Evolutionary conservation across 2,888 invertebrate species (phyloP).

Genomic region (Agrotis clavis): DNA sequence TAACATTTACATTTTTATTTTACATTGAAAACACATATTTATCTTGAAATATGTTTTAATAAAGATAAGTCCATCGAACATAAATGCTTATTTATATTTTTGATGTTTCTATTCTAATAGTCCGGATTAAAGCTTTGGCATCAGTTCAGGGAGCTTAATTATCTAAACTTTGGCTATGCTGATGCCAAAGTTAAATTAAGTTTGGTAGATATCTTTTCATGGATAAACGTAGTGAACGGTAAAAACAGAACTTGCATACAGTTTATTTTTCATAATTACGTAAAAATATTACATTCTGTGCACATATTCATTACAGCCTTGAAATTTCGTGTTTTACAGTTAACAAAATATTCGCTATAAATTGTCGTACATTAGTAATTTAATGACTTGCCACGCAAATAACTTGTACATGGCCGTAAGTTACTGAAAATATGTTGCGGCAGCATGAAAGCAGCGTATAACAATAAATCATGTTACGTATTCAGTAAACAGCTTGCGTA

Average conservation of each 20-base stretch:
- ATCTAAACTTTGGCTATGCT: constrained; percentile 17
- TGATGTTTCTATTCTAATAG: background rate
- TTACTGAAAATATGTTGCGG: constrained; percentile 56
- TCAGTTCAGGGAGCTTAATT: constrained; percentile 8
- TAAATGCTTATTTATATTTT: background rate
- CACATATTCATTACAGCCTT: constrained; percentile 38
- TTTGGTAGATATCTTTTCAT: constrained; percentile 24
- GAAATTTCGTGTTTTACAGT: constrained; percentile 38
- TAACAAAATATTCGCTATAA: constrained; percentile 43
- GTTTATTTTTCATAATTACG: constrained; percentile 31
- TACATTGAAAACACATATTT: constrained; percentile 14
- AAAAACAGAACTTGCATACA: constrained; percentile 13
- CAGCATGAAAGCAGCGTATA: constrained; percentile 54
- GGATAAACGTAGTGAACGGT: constrained; percentile 14
- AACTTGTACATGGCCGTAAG: constrained; percentile 45
- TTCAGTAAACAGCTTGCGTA: constrained; percentile 50
- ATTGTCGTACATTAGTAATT: constrained; percentile 46
- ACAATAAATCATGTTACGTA: constrained; percentile 60
- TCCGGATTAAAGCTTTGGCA: constrained; percentile 33
- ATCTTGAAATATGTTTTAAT: constrained; percentile 12
- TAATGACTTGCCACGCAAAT: constrained; percentile 39
- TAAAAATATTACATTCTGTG: constrained; percentile 33
- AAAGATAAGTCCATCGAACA: background rate
- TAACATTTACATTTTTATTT: constrained; percentile 1
- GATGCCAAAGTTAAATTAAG: constrained; percentile 35